These are phyloP conservation scores for Phalacrocorax pelagicus DNA, from an alignment of 2,113 vertebrate species.

Conservation along the genomic window DNA sequence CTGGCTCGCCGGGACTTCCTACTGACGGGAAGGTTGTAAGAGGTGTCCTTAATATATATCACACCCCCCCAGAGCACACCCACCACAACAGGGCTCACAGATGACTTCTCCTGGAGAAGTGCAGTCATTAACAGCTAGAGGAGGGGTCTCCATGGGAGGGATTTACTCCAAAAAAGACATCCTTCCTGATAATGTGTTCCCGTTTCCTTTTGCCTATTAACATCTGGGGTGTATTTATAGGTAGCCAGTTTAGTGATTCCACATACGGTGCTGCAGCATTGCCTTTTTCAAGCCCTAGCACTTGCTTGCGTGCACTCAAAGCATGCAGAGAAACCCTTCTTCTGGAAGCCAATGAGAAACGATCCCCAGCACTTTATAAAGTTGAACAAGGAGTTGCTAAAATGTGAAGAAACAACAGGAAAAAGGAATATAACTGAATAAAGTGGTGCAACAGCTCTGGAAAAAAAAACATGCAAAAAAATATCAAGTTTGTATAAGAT, in stretches of 20 bases:
- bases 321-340: background rate
- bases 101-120: background rate
- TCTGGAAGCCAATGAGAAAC: background rate
- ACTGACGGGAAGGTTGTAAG: background rate
- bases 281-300: background rate
- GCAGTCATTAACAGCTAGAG: background rate
- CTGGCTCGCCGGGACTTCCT: background rate
- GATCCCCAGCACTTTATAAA: background rate
- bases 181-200: constrained; percentile 22
- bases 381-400: background rate
- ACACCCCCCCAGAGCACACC: background rate
- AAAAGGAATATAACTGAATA: background rate
- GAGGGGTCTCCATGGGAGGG: constrained; percentile 2
- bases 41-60: background rate
- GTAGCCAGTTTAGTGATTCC: background rate
- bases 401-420: background rate
- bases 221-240: constrained; percentile 41
- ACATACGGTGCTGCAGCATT: background rate
- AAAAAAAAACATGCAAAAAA: background rate
- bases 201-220: background rate
- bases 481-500: constrained; percentile 11
- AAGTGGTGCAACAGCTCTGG: background rate
- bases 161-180: background rate
- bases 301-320: accelerated
- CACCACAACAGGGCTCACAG: background rate